These are phyloP conservation scores for Cryptoprocta ferox DNA, from an alignment of 2,797 vertebrate genomes.

Conservation along the genomic window DNA sequence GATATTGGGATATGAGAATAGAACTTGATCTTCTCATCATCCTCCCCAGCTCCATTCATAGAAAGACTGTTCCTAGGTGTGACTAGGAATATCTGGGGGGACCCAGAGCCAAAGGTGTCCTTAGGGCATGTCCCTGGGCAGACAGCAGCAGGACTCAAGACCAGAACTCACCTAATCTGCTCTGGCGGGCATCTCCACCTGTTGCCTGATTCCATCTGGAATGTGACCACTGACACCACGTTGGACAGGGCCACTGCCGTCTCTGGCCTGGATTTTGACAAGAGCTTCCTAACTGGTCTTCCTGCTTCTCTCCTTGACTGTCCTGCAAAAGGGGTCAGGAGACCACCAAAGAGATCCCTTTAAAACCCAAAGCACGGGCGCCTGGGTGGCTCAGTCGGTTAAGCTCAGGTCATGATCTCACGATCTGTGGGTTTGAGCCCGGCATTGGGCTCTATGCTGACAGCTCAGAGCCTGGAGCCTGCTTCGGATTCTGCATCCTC, in stretches of 20 bases:
- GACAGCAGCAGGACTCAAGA: background rate
- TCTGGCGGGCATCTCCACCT: accelerated
- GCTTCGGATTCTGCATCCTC: no score
- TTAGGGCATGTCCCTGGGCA: background rate
- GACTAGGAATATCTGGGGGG: background rate
- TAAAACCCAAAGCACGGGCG: background rate
- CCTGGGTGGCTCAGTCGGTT: no score
- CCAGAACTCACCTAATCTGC: background rate
- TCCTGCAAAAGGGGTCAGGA: background rate
- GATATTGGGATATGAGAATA: background rate
- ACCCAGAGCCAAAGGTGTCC: background rate
- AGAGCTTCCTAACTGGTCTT: background rate
- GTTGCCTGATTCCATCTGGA: background rate
- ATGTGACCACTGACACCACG: background rate
- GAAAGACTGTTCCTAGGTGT: background rate
- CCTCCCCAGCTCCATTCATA: background rate
- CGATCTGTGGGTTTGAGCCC: no score
- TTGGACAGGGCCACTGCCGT: accelerated
- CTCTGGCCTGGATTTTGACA: background rate
- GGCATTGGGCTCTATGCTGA: no score
- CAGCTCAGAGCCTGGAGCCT: no score
- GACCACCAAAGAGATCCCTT: background rate
- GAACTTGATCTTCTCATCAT: background rate
- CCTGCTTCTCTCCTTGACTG: background rate
- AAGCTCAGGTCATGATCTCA: no score